These are phyloP conservation scores for Sternotherus odoratus DNA, from an alignment of 2,797 vertebrate genomes.

Conservation along the genomic window DNA sequence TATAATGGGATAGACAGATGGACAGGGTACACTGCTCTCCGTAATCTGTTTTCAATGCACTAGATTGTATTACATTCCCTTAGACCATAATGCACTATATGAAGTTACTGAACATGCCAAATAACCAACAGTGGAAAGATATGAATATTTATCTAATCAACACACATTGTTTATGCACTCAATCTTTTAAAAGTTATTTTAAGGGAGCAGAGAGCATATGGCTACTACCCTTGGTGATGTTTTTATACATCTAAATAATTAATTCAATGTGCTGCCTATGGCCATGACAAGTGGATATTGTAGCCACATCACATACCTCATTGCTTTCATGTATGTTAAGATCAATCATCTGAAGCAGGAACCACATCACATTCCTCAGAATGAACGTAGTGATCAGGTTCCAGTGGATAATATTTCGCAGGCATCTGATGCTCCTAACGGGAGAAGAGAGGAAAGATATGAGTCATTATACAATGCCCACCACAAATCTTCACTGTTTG, in stretches of 20 bases:
- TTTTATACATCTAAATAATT: background rate
- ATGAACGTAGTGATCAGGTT: slow-evolving; percentile 98
- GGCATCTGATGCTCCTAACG: slow-evolving; percentile 94
- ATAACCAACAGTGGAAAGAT: background rate
- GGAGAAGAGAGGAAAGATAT: background rate
- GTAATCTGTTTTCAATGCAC: background rate
- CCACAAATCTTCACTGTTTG: background rate
- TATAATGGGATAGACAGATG: background rate
- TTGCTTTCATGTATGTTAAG: slow-evolving; percentile 96
- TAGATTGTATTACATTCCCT: background rate
- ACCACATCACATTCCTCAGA: slow-evolving; percentile 95
- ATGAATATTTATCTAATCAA: background rate
- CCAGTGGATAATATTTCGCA: slow-evolving; percentile 98
- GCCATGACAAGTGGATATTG: background rate
- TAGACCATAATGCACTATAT: background rate
- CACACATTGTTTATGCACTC: background rate
- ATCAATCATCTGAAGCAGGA: slow-evolving; percentile 95
- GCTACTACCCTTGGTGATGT: background rate
- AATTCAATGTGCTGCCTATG: background rate
- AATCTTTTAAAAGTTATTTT: background rate
- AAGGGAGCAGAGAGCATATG: background rate
- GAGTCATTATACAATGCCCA: background rate
- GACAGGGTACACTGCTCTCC: background rate
- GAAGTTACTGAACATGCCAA: background rate
- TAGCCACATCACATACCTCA: slow-evolving; percentile 83